phyloP scores from a whole-genome alignment of 2,113 vertebrate species.

The Micronycteris hirsuta region DNA sequence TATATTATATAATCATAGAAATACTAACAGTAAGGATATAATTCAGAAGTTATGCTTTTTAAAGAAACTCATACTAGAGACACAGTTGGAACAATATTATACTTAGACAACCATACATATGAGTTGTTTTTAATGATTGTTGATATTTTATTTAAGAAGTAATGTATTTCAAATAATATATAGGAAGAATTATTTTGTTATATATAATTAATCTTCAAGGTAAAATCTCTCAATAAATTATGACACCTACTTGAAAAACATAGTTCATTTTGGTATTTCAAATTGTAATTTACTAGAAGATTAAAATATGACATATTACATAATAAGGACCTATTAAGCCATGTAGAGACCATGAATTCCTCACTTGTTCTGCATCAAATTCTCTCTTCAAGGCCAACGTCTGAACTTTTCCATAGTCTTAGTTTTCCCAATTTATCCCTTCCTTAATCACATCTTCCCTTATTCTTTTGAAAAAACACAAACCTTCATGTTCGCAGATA shows the following conservation, averaged over 20 bases:
- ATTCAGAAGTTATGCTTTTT: neutral
- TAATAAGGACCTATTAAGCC: neutral
- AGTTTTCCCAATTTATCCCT: neutral
- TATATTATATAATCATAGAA: conserved; percentile 6
- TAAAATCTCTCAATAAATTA: neutral
- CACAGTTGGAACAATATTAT: neutral
- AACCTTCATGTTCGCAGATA: neutral
- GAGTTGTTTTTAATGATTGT: neutral
- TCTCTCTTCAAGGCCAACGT: neutral
- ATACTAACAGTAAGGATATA: neutral
- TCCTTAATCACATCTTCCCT: neutral
- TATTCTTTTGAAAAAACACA: neutral
- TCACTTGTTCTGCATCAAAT: neutral
- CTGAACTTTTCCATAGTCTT: neutral
- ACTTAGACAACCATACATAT: neutral
- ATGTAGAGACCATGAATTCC: neutral
- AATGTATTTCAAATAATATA: neutral
- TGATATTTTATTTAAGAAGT: neutral
- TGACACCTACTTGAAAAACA: neutral
- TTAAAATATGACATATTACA: neutral
- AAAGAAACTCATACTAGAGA: neutral
- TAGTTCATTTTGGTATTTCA: neutral
- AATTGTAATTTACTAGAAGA: neutral
- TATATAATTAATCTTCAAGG: neutral
- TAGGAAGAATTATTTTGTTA: neutral